Conservation (phyloP, 2,797 vertebrate species). For the Lateolabrax maculatus region DNA sequence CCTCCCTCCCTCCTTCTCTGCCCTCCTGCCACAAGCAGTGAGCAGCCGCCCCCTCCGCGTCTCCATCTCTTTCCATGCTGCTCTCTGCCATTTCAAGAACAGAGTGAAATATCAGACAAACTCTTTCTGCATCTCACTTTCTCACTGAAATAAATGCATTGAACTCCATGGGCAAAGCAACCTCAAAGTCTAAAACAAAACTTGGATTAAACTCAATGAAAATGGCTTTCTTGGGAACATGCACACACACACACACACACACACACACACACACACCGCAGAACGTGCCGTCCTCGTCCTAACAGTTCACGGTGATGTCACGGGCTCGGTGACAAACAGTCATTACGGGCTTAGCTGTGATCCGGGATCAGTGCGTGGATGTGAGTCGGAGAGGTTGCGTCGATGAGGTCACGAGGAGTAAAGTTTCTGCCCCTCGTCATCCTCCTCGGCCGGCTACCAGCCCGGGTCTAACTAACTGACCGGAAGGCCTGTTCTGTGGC, state of each 20-base stretch:
- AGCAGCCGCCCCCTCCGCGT: conserved; percentile 70
- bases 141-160: conserved; percentile 31
- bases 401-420: conserved; percentile 81
- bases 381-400: conserved; percentile 68
- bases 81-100: conserved; percentile 54
- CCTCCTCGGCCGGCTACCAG: conserved; percentile 32
- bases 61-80: conserved; percentile 75
- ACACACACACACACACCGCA: conserved; percentile 57
- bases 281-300: conserved; percentile 71
- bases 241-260: conserved; percentile 25
- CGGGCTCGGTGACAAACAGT: conserved; percentile 81
- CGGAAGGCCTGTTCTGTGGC: conserved; percentile 25
- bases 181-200: conserved; percentile 42
- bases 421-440: conserved; percentile 69
- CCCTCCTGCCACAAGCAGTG: conserved; percentile 77
- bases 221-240: conserved; percentile 39
- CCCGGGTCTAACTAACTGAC: conserved; percentile 13
- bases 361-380: conserved; percentile 81
- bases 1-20: conserved; percentile 42
- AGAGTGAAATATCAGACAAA: conserved; percentile 65
- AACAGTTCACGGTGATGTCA: conserved; percentile 81
- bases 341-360: conserved; percentile 85
- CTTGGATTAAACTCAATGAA: conserved; percentile 31
- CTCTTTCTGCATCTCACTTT: conserved; percentile 44
- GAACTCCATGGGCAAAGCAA: conserved; percentile 20